phyloP scores from a whole-genome alignment of 2,113 vertebrate genomes.

The Nerophis lumbriciformis region DNA sequence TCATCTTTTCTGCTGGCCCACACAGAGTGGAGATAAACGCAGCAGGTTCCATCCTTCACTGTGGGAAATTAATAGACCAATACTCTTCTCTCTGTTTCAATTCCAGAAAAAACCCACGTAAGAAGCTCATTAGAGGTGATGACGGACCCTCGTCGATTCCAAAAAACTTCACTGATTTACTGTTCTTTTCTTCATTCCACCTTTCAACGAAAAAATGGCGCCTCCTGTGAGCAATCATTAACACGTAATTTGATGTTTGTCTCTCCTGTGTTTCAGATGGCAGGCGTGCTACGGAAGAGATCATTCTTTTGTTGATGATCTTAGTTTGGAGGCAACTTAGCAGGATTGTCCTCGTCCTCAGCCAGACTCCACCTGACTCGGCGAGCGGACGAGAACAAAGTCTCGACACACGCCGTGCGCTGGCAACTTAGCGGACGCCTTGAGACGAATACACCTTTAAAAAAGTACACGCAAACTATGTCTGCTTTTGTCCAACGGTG shows the following conservation, averaged over 20 bases:
- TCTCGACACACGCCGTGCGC: slow-evolving; percentile 51
- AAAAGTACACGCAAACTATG: no score
- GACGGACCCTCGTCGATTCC: slow-evolving; percentile 47
- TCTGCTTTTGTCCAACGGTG: no score
- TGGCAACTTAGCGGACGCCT: slow-evolving; percentile 21
- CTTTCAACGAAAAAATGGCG: slow-evolving; percentile 23
- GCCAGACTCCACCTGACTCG: slow-evolving; percentile 71
- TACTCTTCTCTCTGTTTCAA: slow-evolving; percentile 42
- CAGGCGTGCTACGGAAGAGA: slow-evolving; percentile 56
- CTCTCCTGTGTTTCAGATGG: slow-evolving; percentile 58
- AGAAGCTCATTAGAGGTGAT: slow-evolving; percentile 60
- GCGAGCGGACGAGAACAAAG: slow-evolving; percentile 56
- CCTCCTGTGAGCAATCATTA: slow-evolving; percentile 62
- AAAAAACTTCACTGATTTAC: slow-evolving; percentile 20
- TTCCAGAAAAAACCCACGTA: slow-evolving; percentile 46
- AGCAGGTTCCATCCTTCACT: slow-evolving; percentile 62
- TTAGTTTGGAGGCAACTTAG: slow-evolving; percentile 63
- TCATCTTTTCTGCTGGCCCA: slow-evolving; percentile 57
- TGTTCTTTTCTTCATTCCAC: neutral
- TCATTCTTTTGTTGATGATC: slow-evolving; percentile 69
- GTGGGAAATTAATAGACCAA: slow-evolving; percentile 65
- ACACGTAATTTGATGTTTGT: slow-evolving; percentile 67
- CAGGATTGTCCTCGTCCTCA: slow-evolving; percentile 62
- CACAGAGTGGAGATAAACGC: slow-evolving; percentile 55
- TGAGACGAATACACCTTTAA: neutral